Evolutionary conservation across 2,888 invertebrate species (phyloP).

Genomic region (Scaptomyza cyrtandrae): DNA sequence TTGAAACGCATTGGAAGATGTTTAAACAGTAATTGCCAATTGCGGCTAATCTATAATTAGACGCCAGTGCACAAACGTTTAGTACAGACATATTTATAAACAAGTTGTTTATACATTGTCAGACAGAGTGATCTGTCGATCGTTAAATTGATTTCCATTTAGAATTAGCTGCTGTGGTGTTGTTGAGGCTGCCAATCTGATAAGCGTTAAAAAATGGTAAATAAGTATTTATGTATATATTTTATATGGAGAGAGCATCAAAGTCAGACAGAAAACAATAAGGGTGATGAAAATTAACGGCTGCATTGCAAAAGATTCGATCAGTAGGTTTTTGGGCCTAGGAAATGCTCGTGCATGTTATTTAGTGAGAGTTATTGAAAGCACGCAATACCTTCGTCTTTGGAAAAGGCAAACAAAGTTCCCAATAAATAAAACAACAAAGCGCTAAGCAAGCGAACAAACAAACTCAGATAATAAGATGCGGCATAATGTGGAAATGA

Average conservation of each 20-base stretch:
- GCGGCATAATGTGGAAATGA: conserved; percentile 79
- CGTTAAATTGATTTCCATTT: conserved; percentile 45
- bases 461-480: conserved; percentile 72
- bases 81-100: conserved; percentile 34
- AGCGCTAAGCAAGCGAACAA: conserved; percentile 65
- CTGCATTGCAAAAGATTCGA: conserved; percentile 47
- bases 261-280: conserved; percentile 27
- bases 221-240: not conserved
- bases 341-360: conserved; percentile 16
- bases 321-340: not conserved
- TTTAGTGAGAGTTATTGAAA: conserved; percentile 43
- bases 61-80: conserved; percentile 11
- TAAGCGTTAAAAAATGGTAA: conserved; percentile 23
- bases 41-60: conserved; percentile 41
- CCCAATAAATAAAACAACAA: conserved; percentile 56
- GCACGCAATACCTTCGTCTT: conserved; percentile 57
- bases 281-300: conserved; percentile 21
- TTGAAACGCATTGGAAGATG: not conserved
- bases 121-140: conserved; percentile 39
- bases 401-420: conserved; percentile 28
- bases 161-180: conserved; percentile 27
- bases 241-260: conserved; percentile 1
- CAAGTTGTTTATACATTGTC: conserved; percentile 48
- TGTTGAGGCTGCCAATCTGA: conserved; percentile 59
- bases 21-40: not conserved